These are phyloP conservation scores for Telenomus remus DNA, from an alignment of 1,140 invertebrate species.

Conservation along the genomic window DNA sequence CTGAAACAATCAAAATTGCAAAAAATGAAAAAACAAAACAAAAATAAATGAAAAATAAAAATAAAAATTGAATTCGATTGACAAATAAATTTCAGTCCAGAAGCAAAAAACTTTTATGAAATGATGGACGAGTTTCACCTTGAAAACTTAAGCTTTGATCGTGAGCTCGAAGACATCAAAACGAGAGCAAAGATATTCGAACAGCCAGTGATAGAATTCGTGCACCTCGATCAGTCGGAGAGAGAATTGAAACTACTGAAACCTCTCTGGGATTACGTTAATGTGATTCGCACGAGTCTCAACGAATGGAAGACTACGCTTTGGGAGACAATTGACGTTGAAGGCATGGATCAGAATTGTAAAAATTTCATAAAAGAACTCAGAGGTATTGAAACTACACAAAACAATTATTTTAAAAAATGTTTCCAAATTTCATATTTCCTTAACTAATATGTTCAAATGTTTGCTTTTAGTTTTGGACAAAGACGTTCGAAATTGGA, in stretches of 20 bases:
- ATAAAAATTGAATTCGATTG: background rate
- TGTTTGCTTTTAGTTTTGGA: slow-evolving; percentile 79
- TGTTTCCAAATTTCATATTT: background rate
- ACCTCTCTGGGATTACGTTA: slow-evolving; percentile 92
- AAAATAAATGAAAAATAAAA: background rate
- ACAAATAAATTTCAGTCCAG: slow-evolving; percentile 67
- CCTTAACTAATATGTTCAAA: background rate
- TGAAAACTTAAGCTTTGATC: slow-evolving; percentile 82
- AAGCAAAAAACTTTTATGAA: slow-evolving; percentile 79
- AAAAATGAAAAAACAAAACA: background rate
- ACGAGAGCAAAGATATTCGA: slow-evolving; percentile 90
- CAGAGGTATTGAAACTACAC: slow-evolving; percentile 74
- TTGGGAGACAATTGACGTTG: slow-evolving; percentile 95
- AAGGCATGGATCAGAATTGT: slow-evolving; percentile 95
- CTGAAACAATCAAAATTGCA: background rate
- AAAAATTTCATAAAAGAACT: slow-evolving; percentile 93
- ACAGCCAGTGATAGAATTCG: slow-evolving; percentile 88
- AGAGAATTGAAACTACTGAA: slow-evolving; percentile 88
- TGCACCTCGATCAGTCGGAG: slow-evolving; percentile 83
- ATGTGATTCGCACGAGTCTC: slow-evolving; percentile 86
- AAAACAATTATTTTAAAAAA: too few species aligned
- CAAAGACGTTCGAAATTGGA: slow-evolving; percentile 91
- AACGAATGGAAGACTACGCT: slow-evolving; percentile 94
- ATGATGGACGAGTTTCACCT: slow-evolving; percentile 84
- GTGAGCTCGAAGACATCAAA: slow-evolving; percentile 81